These are phyloP conservation scores for Papilio polytes DNA, from an alignment of 1,140 invertebrate genomes.

Conservation along the genomic window DNA sequence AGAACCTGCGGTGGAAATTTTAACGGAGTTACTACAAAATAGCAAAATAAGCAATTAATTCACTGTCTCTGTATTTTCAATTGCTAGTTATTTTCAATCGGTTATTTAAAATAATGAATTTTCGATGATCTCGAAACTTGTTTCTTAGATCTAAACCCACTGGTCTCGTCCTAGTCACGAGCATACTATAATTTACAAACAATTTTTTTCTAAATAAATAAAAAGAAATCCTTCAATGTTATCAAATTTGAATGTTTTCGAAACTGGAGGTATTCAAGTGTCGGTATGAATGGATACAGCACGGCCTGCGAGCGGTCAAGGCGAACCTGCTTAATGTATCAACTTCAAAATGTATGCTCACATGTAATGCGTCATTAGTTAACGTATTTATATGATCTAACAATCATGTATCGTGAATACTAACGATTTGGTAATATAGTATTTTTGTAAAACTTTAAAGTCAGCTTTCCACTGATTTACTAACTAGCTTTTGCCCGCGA, in stretches of 20 bases:
- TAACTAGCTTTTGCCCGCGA: too few species aligned
- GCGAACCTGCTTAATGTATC: constrained; percentile 63
- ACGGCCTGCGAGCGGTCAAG: constrained; percentile 66
- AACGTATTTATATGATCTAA: neutral
- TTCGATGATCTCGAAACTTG: too few species aligned
- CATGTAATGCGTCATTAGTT: constrained; percentile 53
- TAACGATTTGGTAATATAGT: neutral
- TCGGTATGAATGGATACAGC: constrained; percentile 39
- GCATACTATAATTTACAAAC: neutral
- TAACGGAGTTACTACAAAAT: neutral
- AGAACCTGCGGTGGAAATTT: too few species aligned
- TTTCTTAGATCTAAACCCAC: too few species aligned
- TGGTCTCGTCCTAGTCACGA: too few species aligned
- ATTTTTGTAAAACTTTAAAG: too few species aligned
- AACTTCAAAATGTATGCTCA: constrained; percentile 50
- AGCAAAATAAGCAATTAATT: neutral
- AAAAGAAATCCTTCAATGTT: constrained; percentile 44
- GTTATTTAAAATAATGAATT: too few species aligned
- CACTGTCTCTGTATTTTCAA: too few species aligned
- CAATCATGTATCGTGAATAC: neutral
- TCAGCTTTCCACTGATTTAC: too few species aligned
- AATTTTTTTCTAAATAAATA: constrained; percentile 56
- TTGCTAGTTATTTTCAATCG: too few species aligned
- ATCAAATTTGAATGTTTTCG: constrained; percentile 14
- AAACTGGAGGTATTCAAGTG: constrained; percentile 18